Evolutionary conservation across 2,113 vertebrate species (phyloP).

Genomic region (Antigone vipio): DNA sequence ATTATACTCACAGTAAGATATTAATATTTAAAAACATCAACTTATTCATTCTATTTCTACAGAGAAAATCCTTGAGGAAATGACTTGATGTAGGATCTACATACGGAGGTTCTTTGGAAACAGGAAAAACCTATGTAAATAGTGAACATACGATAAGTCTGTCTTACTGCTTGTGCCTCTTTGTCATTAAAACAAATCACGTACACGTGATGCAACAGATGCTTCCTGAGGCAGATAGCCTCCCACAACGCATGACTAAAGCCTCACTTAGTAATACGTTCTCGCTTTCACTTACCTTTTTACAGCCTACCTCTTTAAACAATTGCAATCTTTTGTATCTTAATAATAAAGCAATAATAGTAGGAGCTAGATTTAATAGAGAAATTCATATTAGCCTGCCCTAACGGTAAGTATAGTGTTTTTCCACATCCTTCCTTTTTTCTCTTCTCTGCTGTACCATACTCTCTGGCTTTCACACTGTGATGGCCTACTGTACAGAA

Average conservation of each 20-base stretch:
- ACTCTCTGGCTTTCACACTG: neutral
- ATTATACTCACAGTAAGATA: neutral
- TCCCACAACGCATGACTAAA: neutral
- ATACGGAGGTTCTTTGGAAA: neutral
- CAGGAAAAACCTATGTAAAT: constrained; percentile 4
- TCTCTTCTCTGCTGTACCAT: neutral
- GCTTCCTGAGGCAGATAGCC: constrained; percentile 20
- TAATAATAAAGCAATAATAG: neutral
- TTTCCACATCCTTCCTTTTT: neutral
- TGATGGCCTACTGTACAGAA: neutral
- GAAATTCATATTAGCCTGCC: neutral
- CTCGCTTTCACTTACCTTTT: neutral
- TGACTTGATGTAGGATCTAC: neutral
- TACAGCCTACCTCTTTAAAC: neutral
- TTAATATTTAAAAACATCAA: neutral
- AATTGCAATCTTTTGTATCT: neutral
- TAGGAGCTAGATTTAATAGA: neutral
- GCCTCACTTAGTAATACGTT: neutral
- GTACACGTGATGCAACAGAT: neutral
- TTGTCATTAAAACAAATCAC: neutral
- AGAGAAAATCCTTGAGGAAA: neutral
- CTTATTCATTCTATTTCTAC: neutral
- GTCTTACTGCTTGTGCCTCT: neutral
- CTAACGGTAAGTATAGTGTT: accelerated
- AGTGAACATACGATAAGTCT: neutral